Conservation (phyloP, 2,888 invertebrate genomes). For the Pseudoips prasinana region DNA sequence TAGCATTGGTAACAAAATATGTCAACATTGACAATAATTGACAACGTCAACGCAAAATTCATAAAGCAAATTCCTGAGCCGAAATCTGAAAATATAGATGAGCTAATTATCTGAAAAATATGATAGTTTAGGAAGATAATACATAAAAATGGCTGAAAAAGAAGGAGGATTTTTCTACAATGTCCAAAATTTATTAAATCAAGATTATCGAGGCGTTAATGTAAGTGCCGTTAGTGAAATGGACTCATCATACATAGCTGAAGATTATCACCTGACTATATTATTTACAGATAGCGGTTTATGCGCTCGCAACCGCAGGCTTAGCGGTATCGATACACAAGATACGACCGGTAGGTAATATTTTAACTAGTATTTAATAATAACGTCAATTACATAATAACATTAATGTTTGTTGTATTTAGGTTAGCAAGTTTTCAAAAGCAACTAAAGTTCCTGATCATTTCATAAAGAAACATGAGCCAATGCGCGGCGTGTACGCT, state of each 20-base stretch:
- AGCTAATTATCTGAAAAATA: constrained; percentile 55
- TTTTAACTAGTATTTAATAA: constrained; percentile 17
- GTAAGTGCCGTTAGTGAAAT: constrained; percentile 45
- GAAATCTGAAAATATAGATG: constrained; percentile 63
- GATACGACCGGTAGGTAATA: constrained; percentile 81
- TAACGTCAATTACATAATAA: constrained; percentile 61
- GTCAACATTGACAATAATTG: no score
- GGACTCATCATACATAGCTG: constrained; percentile 7
- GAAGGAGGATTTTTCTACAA: constrained; percentile 56
- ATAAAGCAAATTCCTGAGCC: constrained; percentile 36
- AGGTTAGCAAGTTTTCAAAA: constrained; percentile 84
- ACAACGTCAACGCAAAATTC: no score
- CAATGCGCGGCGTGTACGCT: constrained; percentile 72
- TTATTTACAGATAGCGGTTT: constrained; percentile 80
- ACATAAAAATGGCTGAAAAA: constrained; percentile 55
- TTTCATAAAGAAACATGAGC: constrained; percentile 77
- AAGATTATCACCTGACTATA: constrained; percentile 25
- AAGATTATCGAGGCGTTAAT: constrained; percentile 75
- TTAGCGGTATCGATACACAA: constrained; percentile 80
- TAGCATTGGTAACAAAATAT: no score
- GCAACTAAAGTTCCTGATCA: constrained; percentile 81
- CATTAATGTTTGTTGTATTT: constrained; percentile 31
- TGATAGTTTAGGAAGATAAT: constrained; percentile 38
- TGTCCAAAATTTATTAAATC: constrained; percentile 57
- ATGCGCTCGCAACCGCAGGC: constrained; percentile 80